These are phyloP conservation scores for Lepidochitona cinerea DNA, from an alignment of 2,888 invertebrate species.

Conservation along the genomic window DNA sequence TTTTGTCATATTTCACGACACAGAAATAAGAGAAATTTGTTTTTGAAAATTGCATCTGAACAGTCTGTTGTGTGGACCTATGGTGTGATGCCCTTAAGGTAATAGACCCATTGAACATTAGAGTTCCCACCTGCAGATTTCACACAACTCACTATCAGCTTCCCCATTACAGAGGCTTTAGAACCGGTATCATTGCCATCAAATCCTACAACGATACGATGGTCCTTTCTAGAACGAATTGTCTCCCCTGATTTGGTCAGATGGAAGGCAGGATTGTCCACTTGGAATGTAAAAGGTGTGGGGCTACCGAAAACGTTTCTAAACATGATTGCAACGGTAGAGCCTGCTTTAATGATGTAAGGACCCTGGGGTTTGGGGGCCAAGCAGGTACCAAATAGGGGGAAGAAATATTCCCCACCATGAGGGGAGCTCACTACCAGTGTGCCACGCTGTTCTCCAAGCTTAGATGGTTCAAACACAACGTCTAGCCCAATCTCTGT, in stretches of 20 bases:
- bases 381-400: slow-evolving; percentile 71
- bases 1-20: too few species aligned
- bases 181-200: slow-evolving; percentile 66
- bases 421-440: slow-evolving; percentile 61
- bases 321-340: slow-evolving; percentile 70
- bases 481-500: slow-evolving; percentile 69
- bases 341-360: slow-evolving; percentile 69
- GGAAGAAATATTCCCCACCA: slow-evolving; percentile 71
- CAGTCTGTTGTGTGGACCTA: neutral
- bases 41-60: too few species aligned
- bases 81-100: slow-evolving; percentile 67
- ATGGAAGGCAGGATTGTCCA: slow-evolving; percentile 72
- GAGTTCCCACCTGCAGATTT: slow-evolving; percentile 65
- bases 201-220: slow-evolving; percentile 70
- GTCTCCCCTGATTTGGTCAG: slow-evolving; percentile 69
- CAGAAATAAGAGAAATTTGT: too few species aligned
- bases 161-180: slow-evolving; percentile 69
- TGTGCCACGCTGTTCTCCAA: slow-evolving; percentile 66
- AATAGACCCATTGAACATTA: slow-evolving; percentile 71
- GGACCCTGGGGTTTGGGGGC: slow-evolving; percentile 75
- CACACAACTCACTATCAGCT: slow-evolving; percentile 68
- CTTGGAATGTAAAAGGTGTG: slow-evolving; percentile 69
- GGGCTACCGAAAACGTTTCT: slow-evolving; percentile 72
- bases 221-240: slow-evolving; percentile 70
- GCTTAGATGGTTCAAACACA: slow-evolving; percentile 69